A percentile compares a stretch with the other conserved stretches of the same genome.
Conservation (phyloP, 1,140 invertebrate species). For the Ceratoteleas bidentatus region DNA sequence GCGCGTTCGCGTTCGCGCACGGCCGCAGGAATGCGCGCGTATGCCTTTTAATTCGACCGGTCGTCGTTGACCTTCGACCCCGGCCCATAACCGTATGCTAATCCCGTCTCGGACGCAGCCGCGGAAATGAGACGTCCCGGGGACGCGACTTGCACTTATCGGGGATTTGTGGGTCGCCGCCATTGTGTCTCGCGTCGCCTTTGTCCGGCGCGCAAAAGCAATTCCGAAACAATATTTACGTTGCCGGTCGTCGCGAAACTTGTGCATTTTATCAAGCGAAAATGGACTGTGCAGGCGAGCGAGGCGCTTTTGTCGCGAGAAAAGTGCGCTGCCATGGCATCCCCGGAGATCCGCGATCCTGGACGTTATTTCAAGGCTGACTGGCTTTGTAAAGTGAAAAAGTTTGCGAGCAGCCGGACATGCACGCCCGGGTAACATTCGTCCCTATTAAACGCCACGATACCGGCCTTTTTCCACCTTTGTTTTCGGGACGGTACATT, state of each 20-base stretch:
- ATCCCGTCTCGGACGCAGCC: neutral
- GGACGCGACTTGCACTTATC: too few relatives aligned
- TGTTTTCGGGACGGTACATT: neutral
- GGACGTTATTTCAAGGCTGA: slow-evolving; percentile 76
- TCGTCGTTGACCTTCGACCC: slow-evolving; percentile 1
- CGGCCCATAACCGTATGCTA: neutral
- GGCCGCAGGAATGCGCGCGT: slow-evolving; percentile 7
- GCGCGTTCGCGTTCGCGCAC: slow-evolving; percentile 23
- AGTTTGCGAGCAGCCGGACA: slow-evolving; percentile 62
- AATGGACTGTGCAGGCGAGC: slow-evolving; percentile 42
- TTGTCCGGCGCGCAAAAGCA: slow-evolving; percentile 17
- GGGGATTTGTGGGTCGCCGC: neutral
- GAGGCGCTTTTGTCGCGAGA: slow-evolving; percentile 39
- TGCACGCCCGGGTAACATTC: slow-evolving; percentile 56
- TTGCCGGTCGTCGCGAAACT: slow-evolving; percentile 40
- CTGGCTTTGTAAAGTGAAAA: slow-evolving; percentile 76
- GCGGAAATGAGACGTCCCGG: too few relatives aligned
- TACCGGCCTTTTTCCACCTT: slow-evolving; percentile 1
- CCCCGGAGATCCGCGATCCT: slow-evolving; percentile 46
- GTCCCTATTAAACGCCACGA: slow-evolving; percentile 65
- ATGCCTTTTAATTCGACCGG: slow-evolving; percentile 17
- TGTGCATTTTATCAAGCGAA: slow-evolving; percentile 50
- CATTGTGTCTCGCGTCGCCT: slow-evolving; percentile 12
- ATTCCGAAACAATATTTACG: slow-evolving; percentile 47
- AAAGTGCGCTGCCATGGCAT: slow-evolving; percentile 41